A percentile compares a stretch with the other conserved stretches of the same genome.
These are phyloP conservation scores for Chelidonichthys spinosus DNA, from an alignment of 2,797 vertebrate genomes.

Conservation along the genomic window DNA sequence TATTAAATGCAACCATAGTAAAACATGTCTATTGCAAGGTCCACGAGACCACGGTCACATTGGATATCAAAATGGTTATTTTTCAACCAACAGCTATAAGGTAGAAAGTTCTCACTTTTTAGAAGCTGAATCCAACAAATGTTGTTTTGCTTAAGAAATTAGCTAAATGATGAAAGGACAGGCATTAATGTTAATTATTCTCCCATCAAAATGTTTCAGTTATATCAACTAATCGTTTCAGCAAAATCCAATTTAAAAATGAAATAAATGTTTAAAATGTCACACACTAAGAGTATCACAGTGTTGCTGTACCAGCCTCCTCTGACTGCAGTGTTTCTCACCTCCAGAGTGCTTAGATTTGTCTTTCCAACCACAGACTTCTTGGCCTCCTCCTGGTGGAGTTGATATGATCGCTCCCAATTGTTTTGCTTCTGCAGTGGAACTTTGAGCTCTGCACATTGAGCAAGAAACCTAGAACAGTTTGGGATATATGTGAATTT, in stretches of 20 bases:
- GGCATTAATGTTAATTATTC: neutral
- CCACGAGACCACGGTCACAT: neutral
- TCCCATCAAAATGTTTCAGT: neutral
- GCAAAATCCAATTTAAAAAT: neutral
- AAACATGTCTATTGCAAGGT: neutral
- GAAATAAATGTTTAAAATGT: neutral
- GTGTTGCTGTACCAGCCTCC: neutral
- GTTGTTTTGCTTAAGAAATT: too few species aligned
- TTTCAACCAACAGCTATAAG: neutral
- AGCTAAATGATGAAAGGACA: too few species aligned
- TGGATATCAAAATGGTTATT: neutral
- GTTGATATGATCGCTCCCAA: conserved; percentile 33
- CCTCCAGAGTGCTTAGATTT: conserved; percentile 70
- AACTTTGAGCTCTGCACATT: conserved; percentile 78
- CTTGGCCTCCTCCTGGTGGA: conserved; percentile 69
- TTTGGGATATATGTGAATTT: neutral
- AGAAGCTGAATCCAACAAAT: neutral
- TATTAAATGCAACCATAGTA: neutral
- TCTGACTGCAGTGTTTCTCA: conserved; percentile 36
- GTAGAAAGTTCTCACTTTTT: neutral
- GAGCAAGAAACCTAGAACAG: conserved; percentile 75
- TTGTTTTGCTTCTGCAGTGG: conserved; percentile 66
- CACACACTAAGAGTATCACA: neutral
- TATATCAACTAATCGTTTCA: neutral
- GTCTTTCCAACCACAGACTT: conserved; percentile 63